Base-by-base conservation (phyloP, 2,113 vertebrate species). In the Cephalopterus ornatus region DNA sequence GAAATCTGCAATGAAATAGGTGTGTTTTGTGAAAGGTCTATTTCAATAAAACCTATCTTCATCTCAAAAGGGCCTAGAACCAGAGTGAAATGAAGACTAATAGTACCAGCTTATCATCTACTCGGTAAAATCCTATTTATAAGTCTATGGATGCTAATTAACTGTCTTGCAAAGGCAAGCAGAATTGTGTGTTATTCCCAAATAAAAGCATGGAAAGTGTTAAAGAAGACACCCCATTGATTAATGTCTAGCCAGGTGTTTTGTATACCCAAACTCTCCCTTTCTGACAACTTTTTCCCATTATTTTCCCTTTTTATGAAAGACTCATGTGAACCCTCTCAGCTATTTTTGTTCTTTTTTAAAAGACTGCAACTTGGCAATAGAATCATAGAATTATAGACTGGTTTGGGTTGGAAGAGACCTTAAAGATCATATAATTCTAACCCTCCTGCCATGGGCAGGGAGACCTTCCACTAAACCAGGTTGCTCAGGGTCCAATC, bases 111-210 rank as follows among this genome's bases (percentile, higher is more conserved):
- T 93, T 95, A 89, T 82, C 14, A 3, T 58, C 65, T 88, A 11
- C 76, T 89, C 11, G 8, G 41, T 61, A 65, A 88, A 95, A 84
- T 85, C 59, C 67, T 79, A 37, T 79, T 96, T 92, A 75, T 80
- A 85, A 89, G 70, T 41, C 61, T 91, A 32, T 49, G 67, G 85
- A 85, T 88, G 74, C 66, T 96, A 96, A 91, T 96, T 91, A 93
- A 85, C 66, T 72, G 68, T 70, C 74, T 58, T 63, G 41, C 41
- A 82, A 53, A 20, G 53, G 75, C 37, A 83, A 82, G 50, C 32
- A 39, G 49, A 91, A 82, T 24, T 66, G 44, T 78, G 20, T 41
- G 49, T 82, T 89, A 82, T 68, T 87, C 53, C 47, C 49, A 88
- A 79, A 82, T 62, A 44, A 88, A 93, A 87, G 62, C 16, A 66